Percentiles rank a stretch among this genome's conserved stretches.
Evolutionary conservation across 2,888 invertebrate genomes (phyloP).

Genomic region (Dione juno): DNA sequence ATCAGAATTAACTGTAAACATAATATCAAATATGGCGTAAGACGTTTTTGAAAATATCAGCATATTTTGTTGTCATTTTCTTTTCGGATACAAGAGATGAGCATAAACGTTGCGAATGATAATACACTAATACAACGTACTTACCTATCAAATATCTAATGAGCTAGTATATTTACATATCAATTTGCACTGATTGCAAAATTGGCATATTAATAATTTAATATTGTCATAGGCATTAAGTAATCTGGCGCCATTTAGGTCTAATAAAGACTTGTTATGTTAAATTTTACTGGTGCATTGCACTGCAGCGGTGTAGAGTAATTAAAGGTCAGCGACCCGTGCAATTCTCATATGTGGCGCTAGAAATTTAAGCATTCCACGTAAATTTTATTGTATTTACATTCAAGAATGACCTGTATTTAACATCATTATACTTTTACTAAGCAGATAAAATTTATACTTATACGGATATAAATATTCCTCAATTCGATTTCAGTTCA

Average conservation of each 20-base stretch:
- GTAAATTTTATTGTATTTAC: constrained; percentile 2
- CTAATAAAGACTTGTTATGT: constrained; percentile 80
- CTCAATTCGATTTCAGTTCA: not conserved
- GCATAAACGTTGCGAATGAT: not conserved
- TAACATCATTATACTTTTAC: not conserved
- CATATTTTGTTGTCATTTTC: not conserved
- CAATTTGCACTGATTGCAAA: constrained; percentile 14
- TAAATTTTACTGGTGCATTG: constrained; percentile 82
- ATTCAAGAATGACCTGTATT: not conserved
- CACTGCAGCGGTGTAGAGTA: constrained; percentile 74
- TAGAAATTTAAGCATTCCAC: constrained; percentile 52
- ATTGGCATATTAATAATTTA: constrained; percentile 23
- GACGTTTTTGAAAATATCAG: not conserved
- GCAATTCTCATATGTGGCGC: constrained; percentile 66
- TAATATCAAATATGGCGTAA: not conserved
- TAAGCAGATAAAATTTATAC: not conserved
- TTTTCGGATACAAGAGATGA: not conserved
- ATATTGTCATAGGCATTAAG: constrained; percentile 45
- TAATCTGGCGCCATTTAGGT: constrained; percentile 58
- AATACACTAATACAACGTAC: not conserved
- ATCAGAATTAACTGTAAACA: constrained; percentile 15
- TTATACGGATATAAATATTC: not conserved
- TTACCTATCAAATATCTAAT: constrained; percentile 4
- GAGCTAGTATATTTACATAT: constrained; percentile 3
- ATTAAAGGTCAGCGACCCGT: constrained; percentile 77